Evolutionary conservation across 2,888 invertebrate species (phyloP).

Genomic region (Drosophila multiciliata): DNA sequence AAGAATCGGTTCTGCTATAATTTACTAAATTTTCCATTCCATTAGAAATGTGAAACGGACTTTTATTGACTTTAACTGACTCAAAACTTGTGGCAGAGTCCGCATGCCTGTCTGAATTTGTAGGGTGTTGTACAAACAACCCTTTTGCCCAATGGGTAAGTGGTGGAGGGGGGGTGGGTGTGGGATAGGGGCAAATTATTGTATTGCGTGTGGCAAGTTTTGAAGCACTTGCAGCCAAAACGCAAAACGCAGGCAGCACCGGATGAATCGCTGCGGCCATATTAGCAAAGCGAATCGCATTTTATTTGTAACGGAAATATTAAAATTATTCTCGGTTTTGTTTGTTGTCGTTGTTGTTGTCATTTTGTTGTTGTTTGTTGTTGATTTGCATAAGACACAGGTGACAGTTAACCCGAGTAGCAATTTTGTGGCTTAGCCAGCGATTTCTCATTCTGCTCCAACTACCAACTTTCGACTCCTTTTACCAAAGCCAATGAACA

Average conservation of each 20-base stretch:
- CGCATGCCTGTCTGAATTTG: not conserved
- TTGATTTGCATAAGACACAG: constrained; percentile 70
- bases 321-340: constrained; percentile 72
- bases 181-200: constrained; percentile 59
- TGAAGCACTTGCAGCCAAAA: constrained; percentile 62
- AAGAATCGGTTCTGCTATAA: not conserved
- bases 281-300: constrained; percentile 80
- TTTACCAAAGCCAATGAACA: not conserved
- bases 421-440: constrained; percentile 8
- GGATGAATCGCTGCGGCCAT: constrained; percentile 75
- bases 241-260: constrained; percentile 68
- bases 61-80: not conserved
- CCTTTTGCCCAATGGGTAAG: constrained; percentile 5
- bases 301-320: constrained; percentile 79
- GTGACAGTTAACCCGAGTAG: constrained; percentile 44
- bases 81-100: too few species aligned
- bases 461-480: not conserved
- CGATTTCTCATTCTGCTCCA: constrained; percentile 28
- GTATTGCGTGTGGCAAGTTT: constrained; percentile 76
- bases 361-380: not conserved
- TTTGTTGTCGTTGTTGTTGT: constrained; percentile 18
- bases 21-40: not conserved
- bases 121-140: constrained; percentile 38
- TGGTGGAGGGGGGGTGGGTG: not conserved
- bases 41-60: not conserved